Conservation (phyloP, 2,797 vertebrate species). For the Etheostoma nigrum region DNA sequence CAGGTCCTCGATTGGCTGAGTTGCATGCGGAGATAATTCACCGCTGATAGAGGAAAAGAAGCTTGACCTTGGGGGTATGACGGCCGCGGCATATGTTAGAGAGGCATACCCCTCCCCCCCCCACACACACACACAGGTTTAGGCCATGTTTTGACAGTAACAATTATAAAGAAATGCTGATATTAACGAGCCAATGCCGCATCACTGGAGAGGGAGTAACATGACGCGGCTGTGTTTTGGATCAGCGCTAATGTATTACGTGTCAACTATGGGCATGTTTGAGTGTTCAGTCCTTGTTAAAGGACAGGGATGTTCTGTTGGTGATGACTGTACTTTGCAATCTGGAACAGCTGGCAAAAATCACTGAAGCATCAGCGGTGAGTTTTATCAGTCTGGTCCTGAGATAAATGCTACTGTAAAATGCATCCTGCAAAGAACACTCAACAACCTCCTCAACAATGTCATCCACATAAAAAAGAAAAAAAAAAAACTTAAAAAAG, state of each 20-base stretch:
- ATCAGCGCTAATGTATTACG: constrained; percentile 56
- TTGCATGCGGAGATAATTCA: constrained; percentile 77
- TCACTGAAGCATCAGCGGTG: constrained; percentile 48
- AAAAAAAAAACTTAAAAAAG: not conserved
- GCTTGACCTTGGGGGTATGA: constrained; percentile 75
- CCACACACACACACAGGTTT: constrained; percentile 6
- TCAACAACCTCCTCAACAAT: constrained; percentile 33
- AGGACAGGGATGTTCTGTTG: constrained; percentile 66
- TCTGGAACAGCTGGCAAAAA: constrained; percentile 71
- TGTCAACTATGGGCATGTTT: constrained; percentile 41
- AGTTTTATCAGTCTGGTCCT: constrained; percentile 57
- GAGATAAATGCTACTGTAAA: constrained; percentile 52
- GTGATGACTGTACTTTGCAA: constrained; percentile 59
- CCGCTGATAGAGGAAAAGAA: constrained; percentile 51
- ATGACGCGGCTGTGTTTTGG: constrained; percentile 45
- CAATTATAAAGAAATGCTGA: constrained; percentile 42
- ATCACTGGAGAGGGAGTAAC: constrained; percentile 41
- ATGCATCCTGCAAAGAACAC: constrained; percentile 25
- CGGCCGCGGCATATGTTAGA: constrained; percentile 35
- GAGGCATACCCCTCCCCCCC: not conserved
- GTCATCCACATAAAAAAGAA: constrained; percentile 34
- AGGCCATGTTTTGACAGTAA: constrained; percentile 56
- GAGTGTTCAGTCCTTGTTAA: constrained; percentile 51
- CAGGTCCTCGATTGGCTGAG: constrained; percentile 58
- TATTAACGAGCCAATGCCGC: constrained; percentile 44